Evolutionary conservation across 2,113 vertebrate genomes (phyloP).

Genomic region (Ovibos moschatus): DNA sequence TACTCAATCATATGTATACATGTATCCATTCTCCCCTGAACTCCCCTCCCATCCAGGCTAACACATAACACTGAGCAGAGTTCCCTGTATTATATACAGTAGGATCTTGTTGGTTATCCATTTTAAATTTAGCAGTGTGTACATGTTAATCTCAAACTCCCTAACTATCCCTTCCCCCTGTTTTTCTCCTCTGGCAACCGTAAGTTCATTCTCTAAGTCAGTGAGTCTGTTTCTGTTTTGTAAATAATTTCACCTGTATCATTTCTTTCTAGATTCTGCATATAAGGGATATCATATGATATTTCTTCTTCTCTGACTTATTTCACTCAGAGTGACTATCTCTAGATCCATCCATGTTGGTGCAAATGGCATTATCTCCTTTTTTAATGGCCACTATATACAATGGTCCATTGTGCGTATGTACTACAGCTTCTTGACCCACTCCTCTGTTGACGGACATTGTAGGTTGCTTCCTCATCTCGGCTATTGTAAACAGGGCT

Average conservation of each 20-base stretch:
- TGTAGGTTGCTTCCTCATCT: background rate
- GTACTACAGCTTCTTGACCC: background rate
- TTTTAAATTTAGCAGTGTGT: background rate
- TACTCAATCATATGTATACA: background rate
- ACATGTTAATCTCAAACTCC: background rate
- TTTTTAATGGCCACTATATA: background rate
- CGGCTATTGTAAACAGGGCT: background rate
- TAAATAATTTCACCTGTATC: background rate
- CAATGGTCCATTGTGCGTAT: background rate
- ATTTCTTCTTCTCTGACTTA: background rate
- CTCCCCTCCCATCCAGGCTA: background rate
- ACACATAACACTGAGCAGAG: background rate
- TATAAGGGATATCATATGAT: background rate
- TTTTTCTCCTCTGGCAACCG: background rate
- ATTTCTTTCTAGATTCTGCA: background rate
- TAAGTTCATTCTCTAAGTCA: background rate
- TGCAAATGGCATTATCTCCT: background rate
- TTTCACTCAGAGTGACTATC: background rate
- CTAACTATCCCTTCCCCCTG: background rate
- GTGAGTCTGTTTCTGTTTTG: background rate
- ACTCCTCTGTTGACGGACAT: background rate
- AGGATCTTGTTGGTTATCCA: background rate
- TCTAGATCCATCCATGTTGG: background rate
- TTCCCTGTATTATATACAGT: background rate
- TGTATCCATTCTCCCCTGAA: background rate